Evolutionary conservation across 2,888 invertebrate genomes (phyloP).

Genomic region (Empis livida): DNA sequence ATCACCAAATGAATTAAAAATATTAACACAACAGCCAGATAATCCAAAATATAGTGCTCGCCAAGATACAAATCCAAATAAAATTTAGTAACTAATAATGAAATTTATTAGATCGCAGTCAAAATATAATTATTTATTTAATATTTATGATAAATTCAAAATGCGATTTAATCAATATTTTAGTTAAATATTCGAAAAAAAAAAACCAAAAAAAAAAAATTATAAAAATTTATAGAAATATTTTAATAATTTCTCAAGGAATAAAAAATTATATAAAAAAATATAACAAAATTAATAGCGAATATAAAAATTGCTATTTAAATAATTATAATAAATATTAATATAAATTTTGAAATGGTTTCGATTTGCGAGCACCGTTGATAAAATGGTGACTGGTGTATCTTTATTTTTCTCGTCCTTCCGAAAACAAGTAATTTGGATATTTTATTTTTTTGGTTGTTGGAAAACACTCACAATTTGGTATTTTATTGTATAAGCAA

Average conservation of each 20-base stretch:
- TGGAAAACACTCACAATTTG: no score
- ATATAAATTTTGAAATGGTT: neutral
- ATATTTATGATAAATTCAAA: slow-evolving; percentile 24
- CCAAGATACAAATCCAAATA: slow-evolving; percentile 27
- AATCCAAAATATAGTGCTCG: slow-evolving; percentile 36
- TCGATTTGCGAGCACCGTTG: no score
- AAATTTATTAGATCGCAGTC: slow-evolving; percentile 15
- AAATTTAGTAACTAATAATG: slow-evolving; percentile 26
- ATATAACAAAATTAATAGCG: neutral
- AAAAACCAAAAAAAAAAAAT: neutral
- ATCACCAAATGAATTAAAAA: slow-evolving; percentile 39
- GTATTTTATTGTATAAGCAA: no score
- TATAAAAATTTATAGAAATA: neutral
- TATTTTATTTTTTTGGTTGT: no score
- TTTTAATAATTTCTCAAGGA: neutral
- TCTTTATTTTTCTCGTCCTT: neutral
- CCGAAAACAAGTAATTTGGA: neutral
- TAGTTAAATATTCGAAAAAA: neutral
- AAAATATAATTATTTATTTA: slow-evolving; percentile 18
- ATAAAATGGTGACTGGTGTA: neutral
- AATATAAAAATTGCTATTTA: neutral
- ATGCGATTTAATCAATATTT: slow-evolving; percentile 16
- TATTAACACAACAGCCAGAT: slow-evolving; percentile 31
- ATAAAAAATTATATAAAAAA: no score
- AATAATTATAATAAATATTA: neutral